Evolutionary conservation across 2,113 vertebrate species (phyloP).

Genomic region (Halcyon senegalensis): DNA sequence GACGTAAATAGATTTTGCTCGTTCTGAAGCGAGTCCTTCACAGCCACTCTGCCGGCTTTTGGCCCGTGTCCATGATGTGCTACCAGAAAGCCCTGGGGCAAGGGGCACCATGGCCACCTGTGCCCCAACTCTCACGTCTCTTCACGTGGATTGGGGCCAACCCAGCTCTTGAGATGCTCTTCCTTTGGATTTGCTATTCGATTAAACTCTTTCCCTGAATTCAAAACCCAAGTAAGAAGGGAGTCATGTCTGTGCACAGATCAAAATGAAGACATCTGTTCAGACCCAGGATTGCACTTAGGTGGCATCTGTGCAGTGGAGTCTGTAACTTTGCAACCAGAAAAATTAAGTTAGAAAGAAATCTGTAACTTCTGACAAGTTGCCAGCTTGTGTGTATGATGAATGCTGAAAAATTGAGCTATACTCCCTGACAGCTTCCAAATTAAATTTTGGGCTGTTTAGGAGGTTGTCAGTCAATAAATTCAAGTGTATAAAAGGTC

Average conservation of each 20-base stretch:
- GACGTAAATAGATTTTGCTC: fast-evolving
- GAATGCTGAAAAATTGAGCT: not conserved
- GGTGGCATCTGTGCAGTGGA: fast-evolving
- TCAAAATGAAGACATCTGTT: not conserved
- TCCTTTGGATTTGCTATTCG: fast-evolving
- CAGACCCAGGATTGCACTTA: fast-evolving
- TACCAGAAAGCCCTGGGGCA: not conserved
- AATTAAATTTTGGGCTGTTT: conserved; percentile 27
- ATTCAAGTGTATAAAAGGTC: conserved; percentile 5
- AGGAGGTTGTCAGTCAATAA: conserved; percentile 28
- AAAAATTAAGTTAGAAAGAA: not conserved
- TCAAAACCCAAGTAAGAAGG: not conserved
- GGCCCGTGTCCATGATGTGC: fast-evolving
- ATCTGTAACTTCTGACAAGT: not conserved
- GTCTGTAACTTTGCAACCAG: not conserved
- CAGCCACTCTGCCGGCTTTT: not conserved
- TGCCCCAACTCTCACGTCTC: fast-evolving
- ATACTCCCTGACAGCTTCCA: conserved; percentile 36
- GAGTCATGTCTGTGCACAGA: not conserved
- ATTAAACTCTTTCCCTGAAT: not conserved
- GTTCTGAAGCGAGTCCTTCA: not conserved
- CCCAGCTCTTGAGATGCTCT: fast-evolving
- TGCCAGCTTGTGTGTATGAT: not conserved
- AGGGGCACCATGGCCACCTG: not conserved
- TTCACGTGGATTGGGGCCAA: fast-evolving